These are phyloP conservation scores for Garrulus glandarius DNA, from an alignment of 2,797 vertebrate genomes.

Conservation along the genomic window DNA sequence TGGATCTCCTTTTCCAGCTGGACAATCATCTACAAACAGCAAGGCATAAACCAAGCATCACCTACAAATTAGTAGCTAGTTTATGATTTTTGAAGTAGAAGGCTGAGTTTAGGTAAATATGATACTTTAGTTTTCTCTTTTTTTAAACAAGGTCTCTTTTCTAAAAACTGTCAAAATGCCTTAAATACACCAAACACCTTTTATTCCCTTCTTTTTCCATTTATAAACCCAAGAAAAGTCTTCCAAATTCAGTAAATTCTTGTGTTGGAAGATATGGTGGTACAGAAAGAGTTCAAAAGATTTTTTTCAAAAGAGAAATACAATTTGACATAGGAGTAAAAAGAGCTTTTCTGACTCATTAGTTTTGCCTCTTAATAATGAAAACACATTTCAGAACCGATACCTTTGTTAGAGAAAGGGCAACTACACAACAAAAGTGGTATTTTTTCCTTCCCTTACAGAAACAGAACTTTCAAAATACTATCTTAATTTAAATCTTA, in stretches of 20 bases:
- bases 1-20: conserved; percentile 86
- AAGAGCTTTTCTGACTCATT: background rate
- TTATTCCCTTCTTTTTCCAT: background rate
- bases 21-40: conserved; percentile 80
- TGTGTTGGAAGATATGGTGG: background rate
- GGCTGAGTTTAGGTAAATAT: background rate
- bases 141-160: background rate
- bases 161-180: background rate
- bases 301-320: background rate
- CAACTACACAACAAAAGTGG: background rate
- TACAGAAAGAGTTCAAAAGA: background rate
- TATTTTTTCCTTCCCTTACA: background rate
- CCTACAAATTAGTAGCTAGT: background rate
- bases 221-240: background rate
- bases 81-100: background rate
- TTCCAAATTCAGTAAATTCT: background rate
- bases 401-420: background rate
- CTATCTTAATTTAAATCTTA: background rate
- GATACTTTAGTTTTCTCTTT: background rate
- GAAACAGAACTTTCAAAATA: background rate
- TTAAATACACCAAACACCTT: background rate
- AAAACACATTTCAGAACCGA: background rate
- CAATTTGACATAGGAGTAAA: background rate
- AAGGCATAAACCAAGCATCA: conserved; percentile 6
- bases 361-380: background rate